Conservation (phyloP, 2,888 invertebrate species). For the Pelosia muscerda region DNA sequence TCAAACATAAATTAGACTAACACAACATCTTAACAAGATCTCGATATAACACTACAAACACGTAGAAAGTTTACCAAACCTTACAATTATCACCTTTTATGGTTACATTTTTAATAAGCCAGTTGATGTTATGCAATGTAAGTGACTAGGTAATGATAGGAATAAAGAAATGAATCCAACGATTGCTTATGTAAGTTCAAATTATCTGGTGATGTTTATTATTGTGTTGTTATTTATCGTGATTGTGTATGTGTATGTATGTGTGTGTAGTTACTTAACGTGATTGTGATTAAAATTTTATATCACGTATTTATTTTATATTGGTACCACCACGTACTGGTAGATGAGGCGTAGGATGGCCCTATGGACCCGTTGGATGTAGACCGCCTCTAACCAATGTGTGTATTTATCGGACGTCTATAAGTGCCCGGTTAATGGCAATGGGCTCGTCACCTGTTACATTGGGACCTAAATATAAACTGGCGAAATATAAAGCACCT, state of each 20-base stretch:
- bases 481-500: no score
- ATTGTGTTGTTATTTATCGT: not conserved
- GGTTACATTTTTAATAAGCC: constrained; percentile 6
- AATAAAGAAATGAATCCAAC: constrained; percentile 5
- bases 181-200: constrained; percentile 13
- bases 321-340: no score
- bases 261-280: not conserved
- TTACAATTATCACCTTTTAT: constrained; percentile 29
- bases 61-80: constrained; percentile 22
- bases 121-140: constrained; percentile 12
- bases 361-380: no score
- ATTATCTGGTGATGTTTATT: not conserved
- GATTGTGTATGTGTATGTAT: not conserved
- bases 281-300: not conserved
- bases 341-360: no score
- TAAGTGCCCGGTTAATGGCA: no score
- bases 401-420: no score
- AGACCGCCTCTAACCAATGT: no score
- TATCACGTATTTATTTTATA: not conserved
- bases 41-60: constrained; percentile 24
- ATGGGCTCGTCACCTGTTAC: no score
- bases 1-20: constrained; percentile 58
- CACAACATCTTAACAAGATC: constrained; percentile 26
- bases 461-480: no score
- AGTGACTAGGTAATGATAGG: constrained; percentile 15